Percentiles rank a stretch among this genome's conserved stretches.
These are phyloP conservation scores for Cromileptes altivelis DNA, from an alignment of 2,113 vertebrate species.

Conservation along the genomic window DNA sequence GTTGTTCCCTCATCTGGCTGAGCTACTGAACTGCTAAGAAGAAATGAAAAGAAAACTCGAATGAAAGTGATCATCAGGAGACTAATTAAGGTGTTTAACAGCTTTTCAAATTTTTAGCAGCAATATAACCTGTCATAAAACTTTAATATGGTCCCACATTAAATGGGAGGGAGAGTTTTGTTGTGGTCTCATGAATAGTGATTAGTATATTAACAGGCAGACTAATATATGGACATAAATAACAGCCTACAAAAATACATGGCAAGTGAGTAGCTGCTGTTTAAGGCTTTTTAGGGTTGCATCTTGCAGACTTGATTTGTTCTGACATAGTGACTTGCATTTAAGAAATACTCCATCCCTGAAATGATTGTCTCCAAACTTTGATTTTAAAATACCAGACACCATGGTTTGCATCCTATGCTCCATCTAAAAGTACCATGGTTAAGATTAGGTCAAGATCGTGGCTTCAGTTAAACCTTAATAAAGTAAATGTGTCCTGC, in stretches of 20 bases:
- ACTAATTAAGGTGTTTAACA: background rate
- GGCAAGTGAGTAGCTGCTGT: background rate
- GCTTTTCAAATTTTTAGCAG: background rate
- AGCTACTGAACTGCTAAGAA: background rate
- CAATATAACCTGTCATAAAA: constrained; percentile 7
- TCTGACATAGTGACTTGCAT: too few species aligned
- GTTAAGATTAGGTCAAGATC: too few species aligned
- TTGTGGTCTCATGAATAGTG: constrained; percentile 1
- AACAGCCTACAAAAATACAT: background rate
- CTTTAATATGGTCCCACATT: background rate
- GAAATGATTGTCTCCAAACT: too few species aligned
- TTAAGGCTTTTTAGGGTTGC: background rate
- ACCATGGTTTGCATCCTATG: too few species aligned
- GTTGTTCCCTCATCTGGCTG: background rate
- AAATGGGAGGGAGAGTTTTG: background rate
- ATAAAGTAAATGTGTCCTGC: too few species aligned
- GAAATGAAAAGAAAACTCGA: background rate
- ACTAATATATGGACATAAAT: background rate
- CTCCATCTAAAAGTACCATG: too few species aligned
- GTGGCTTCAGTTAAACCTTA: too few species aligned
- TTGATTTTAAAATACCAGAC: too few species aligned
- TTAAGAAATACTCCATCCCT: too few species aligned
- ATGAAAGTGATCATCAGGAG: background rate
- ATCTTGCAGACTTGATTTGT: too few species aligned
- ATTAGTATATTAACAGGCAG: background rate